phyloP scores from a whole-genome alignment of 2,797 vertebrate genomes.

The Anabas testudineus region DNA sequence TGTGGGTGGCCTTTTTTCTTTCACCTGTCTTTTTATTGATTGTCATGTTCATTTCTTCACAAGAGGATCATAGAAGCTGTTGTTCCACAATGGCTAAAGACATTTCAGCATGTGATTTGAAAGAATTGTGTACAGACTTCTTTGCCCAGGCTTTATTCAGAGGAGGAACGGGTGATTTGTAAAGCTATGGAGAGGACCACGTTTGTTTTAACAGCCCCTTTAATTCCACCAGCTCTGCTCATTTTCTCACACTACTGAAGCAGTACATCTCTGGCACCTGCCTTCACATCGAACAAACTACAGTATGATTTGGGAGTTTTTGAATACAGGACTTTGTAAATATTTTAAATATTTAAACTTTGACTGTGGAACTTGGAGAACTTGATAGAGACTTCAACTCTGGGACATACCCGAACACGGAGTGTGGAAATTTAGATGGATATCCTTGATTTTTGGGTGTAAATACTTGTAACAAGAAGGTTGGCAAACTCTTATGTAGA shows the following conservation, averaged over 20 bases:
- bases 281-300: conserved; percentile 69
- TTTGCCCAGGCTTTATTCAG: conserved; percentile 64
- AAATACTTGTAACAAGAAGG: conserved; percentile 83
- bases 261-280: conserved; percentile 69
- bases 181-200: conserved; percentile 73
- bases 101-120: conserved; percentile 80
- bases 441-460: conserved; percentile 73
- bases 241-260: conserved; percentile 82
- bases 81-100: conserved; percentile 85
- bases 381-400: conserved; percentile 71
- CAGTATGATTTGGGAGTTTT: conserved; percentile 85
- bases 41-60: conserved; percentile 78
- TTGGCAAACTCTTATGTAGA: conserved; percentile 73
- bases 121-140: conserved; percentile 73
- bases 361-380: conserved; percentile 72
- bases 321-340: conserved; percentile 92
- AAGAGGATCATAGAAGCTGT: conserved; percentile 86
- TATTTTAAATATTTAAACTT: conserved; percentile 97
- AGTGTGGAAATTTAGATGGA: conserved; percentile 69
- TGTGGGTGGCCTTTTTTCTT: conserved; percentile 78
- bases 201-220: conserved; percentile 70
- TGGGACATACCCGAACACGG: conserved; percentile 64
- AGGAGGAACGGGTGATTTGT: conserved; percentile 63
- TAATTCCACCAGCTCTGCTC: conserved; percentile 78
- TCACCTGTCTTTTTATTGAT: conserved; percentile 76